Conservation (phyloP, 2,113 vertebrate species). For the Caloenas nicobarica region DNA sequence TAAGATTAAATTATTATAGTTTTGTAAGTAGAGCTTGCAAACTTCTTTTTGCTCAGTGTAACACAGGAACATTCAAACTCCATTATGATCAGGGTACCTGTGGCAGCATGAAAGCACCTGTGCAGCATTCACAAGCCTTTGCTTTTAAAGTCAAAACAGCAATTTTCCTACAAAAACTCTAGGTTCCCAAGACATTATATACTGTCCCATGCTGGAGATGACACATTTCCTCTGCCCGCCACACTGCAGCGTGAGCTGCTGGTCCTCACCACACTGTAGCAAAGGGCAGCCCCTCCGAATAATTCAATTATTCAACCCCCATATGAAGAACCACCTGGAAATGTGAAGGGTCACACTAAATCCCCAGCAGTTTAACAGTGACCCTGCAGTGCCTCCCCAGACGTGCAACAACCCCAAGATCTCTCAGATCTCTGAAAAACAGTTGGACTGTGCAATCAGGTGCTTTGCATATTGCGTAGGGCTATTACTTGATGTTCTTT, state of each 20-base stretch:
- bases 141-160: not conserved
- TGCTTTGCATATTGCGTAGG: not conserved
- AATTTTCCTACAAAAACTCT: not conserved
- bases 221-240: not conserved
- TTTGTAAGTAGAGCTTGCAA: not conserved
- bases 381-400: no score
- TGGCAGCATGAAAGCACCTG: not conserved
- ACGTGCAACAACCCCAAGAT: fast-evolving
- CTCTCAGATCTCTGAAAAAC: fast-evolving
- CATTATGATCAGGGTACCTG: not conserved
- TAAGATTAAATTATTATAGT: not conserved
- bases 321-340: not conserved
- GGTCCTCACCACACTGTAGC: fast-evolving
- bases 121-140: not conserved
- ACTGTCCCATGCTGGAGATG: fast-evolving
- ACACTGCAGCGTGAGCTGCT: not conserved
- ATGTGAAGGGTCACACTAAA: no score
- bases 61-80: not conserved
- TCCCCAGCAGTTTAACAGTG: no score
- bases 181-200: not conserved
- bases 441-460: no score
- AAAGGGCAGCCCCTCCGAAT: not conserved
- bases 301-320: fast-evolving
- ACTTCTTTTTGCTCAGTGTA: not conserved
- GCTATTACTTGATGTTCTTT: not conserved